Evolutionary conservation across 2,797 vertebrate genomes (phyloP).

Genomic region (Periparus ater): DNA sequence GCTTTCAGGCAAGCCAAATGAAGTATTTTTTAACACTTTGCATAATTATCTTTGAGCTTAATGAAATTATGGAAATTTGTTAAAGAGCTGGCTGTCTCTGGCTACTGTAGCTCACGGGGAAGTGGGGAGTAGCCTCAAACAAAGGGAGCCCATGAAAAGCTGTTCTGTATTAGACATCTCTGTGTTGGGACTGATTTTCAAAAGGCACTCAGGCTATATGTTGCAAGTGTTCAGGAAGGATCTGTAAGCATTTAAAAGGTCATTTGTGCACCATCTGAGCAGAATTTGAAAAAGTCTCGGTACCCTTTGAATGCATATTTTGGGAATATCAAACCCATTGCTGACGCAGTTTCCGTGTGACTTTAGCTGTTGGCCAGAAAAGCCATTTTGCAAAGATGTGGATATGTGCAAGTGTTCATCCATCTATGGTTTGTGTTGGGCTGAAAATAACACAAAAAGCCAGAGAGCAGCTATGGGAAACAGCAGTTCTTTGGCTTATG

Average conservation of each 20-base stretch:
- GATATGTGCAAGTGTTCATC: background rate
- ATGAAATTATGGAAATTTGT: constrained; percentile 46
- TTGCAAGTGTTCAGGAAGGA: background rate
- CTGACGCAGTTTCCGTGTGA: background rate
- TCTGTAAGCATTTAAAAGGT: background rate
- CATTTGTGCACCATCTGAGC: background rate
- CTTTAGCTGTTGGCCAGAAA: background rate
- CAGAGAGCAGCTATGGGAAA: background rate
- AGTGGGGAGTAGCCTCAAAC: background rate
- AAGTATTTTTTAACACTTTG: constrained; percentile 20
- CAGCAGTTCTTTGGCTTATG: background rate
- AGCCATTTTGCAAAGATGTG: background rate
- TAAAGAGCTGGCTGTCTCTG: background rate
- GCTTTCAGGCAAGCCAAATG: constrained; percentile 13
- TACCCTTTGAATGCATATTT: background rate
- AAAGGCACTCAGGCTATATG: background rate
- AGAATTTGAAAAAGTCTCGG: background rate
- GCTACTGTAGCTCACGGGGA: background rate
- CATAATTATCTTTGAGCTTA: background rate
- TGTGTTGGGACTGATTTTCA: background rate
- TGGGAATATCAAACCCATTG: background rate
- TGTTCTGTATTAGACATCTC: background rate
- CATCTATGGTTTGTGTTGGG: background rate
- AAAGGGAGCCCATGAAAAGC: background rate
- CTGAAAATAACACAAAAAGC: background rate